Percentiles rank a stretch among this genome's conserved stretches.
phyloP scores from a whole-genome alignment of 2,888 invertebrate species.

The Pristionchus maxplancki region DNA sequence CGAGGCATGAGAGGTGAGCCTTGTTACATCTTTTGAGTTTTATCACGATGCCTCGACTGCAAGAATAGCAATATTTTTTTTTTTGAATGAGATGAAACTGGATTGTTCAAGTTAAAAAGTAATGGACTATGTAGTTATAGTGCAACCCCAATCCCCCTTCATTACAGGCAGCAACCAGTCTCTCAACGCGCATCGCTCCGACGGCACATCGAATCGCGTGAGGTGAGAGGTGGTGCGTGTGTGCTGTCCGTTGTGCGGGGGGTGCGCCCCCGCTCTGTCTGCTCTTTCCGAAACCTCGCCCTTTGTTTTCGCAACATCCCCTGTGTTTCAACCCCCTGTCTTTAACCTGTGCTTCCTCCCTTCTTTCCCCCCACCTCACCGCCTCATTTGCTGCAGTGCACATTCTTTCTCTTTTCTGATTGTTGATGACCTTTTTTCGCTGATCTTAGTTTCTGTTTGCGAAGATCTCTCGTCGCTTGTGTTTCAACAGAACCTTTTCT shows the following conservation, averaged over 20 bases:
- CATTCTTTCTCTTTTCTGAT: conserved; percentile 10
- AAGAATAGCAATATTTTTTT: too few species aligned
- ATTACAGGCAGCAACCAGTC: conserved; percentile 20
- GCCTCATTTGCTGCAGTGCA: conserved; percentile 19
- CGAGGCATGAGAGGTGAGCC: conserved; percentile 42
- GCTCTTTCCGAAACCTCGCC: not conserved
- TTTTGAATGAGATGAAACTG: too few species aligned
- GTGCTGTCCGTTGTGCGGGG: not conserved
- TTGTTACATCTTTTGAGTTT: too few species aligned
- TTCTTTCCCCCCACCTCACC: not conserved
- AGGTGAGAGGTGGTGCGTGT: conserved; percentile 41
- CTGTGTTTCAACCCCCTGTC: not conserved
- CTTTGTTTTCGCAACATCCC: not conserved
- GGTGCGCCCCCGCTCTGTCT: not conserved
- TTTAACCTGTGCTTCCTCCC: not conserved
- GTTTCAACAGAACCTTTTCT: not conserved
- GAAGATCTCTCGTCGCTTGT: not conserved
- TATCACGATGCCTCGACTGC: too few species aligned
- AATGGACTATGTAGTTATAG: not conserved
- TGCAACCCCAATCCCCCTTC: not conserved
- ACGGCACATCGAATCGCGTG: not conserved
- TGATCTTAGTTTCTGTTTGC: conserved; percentile 15
- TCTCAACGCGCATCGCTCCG: not conserved
- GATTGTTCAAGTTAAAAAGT: too few species aligned
- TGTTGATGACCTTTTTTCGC: conserved; percentile 8